Percentiles rank a stretch among this genome's conserved stretches.
phyloP scores from a whole-genome alignment of 37 sponge, comb jelly and placozoan genomes.

The Diacarnus erythraeanus region DNA sequence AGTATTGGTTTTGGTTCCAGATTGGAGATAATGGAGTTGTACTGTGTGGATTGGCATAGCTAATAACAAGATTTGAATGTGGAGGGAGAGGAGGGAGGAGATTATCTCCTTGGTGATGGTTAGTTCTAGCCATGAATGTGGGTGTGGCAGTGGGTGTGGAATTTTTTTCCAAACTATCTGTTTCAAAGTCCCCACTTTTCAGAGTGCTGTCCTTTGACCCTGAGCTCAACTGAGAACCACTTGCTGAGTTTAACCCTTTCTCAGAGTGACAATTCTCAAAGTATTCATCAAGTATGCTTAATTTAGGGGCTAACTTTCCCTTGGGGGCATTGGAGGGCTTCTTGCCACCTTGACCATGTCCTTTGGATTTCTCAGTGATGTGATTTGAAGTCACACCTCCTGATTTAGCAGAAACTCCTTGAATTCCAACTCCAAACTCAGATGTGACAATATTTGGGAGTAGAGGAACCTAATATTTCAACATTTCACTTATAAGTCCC shows the following conservation, averaged over 20 bases:
- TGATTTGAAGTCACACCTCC: background rate
- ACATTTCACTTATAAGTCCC: too few relatives aligned
- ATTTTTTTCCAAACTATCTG: constrained; percentile 39
- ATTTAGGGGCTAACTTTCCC: background rate
- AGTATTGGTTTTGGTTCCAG: constrained; percentile 54
- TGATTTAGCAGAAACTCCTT: background rate
- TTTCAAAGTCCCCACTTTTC: constrained; percentile 26
- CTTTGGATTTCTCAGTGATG: background rate
- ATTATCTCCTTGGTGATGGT: too few relatives aligned
- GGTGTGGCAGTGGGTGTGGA: too few relatives aligned
- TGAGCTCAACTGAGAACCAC: background rate
- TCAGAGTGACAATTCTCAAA: background rate
- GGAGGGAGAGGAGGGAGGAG: constrained; percentile 7
- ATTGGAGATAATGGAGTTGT: constrained; percentile 63
- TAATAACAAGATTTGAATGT: constrained; percentile 46
- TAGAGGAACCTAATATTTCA: constrained; percentile 29
- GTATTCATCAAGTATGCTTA: constrained; percentile 23
- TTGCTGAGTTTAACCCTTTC: constrained; percentile 8
- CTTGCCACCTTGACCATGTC: background rate
- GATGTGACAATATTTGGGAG: constrained; percentile 37
- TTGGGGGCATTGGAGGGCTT: background rate
- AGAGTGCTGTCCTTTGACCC: constrained; percentile 40
- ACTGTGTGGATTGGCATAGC: constrained; percentile 30
- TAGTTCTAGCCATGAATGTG: too few relatives aligned
- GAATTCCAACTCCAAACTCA: constrained; percentile 2